These are phyloP conservation scores for Lithobates sylvaticus DNA, from an alignment of 2,797 vertebrate species.

Conservation along the genomic window DNA sequence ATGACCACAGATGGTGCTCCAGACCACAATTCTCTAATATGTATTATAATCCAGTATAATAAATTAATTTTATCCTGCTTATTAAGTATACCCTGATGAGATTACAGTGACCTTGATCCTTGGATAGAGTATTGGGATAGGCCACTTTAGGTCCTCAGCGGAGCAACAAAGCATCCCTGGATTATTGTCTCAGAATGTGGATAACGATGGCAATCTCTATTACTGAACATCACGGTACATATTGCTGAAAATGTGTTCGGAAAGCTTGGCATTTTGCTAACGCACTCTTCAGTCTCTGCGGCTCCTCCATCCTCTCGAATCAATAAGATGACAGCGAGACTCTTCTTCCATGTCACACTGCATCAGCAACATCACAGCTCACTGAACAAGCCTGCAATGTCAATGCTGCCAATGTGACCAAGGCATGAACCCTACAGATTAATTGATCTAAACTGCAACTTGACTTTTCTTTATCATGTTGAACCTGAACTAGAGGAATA, in stretches of 20 bases:
- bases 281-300: background rate
- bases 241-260: background rate
- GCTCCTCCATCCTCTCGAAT: background rate
- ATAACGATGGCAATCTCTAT: background rate
- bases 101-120: too few species aligned
- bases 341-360: background rate
- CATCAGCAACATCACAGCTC: conserved; percentile 18
- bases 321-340: conserved; percentile 31
- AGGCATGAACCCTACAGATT: background rate
- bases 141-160: too few species aligned
- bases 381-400: conserved; percentile 2
- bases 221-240: background rate
- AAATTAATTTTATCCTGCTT: too few species aligned
- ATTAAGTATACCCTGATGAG: too few species aligned
- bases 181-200: background rate
- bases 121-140: too few species aligned
- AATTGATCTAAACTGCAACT: conserved; percentile 1
- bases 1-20: too few species aligned
- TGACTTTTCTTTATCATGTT: conserved; percentile 1
- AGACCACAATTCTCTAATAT: too few species aligned
- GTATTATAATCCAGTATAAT: too few species aligned
- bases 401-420: conserved; percentile 3
- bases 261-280: background rate
- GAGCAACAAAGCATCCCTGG: background rate
- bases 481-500: background rate